These are phyloP conservation scores for Brachyrhaphis roseni DNA, from an alignment of 2,797 vertebrate species.

Conservation along the genomic window DNA sequence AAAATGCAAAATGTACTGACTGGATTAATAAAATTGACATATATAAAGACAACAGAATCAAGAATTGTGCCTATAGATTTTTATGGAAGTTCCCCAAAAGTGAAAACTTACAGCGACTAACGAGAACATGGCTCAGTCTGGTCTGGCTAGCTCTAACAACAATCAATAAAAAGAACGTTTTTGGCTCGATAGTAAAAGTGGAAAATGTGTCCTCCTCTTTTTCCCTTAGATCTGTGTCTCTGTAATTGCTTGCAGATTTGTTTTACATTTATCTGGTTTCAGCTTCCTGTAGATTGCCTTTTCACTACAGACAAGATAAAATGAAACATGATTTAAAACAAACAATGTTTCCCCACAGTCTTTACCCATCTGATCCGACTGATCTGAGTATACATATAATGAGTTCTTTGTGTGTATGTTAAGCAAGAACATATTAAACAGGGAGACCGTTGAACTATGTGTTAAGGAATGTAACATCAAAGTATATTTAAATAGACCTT, in stretches of 20 bases:
- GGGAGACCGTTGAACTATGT: background rate
- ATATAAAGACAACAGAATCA: background rate
- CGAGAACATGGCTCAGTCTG: background rate
- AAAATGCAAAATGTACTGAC: background rate
- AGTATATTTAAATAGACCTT: slow-evolving; percentile 3
- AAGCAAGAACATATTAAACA: background rate
- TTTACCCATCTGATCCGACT: background rate
- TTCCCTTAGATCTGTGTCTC: background rate
- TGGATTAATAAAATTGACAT: background rate
- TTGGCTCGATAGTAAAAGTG: background rate
- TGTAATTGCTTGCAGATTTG: background rate
- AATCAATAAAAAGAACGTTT: background rate
- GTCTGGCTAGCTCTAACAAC: background rate
- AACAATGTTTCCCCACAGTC: background rate
- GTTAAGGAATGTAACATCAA: background rate
- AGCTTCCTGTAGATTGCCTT: background rate
- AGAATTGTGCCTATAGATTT: background rate
- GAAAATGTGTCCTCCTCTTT: background rate
- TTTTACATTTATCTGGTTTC: background rate
- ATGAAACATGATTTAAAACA: background rate
- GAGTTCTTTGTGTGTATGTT: background rate
- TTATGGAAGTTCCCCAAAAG: background rate
- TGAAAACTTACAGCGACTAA: background rate
- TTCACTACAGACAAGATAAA: background rate
- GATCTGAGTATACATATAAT: background rate